Conservation (phyloP, 2,888 invertebrate genomes). For the Dynastes grantii region DNA sequence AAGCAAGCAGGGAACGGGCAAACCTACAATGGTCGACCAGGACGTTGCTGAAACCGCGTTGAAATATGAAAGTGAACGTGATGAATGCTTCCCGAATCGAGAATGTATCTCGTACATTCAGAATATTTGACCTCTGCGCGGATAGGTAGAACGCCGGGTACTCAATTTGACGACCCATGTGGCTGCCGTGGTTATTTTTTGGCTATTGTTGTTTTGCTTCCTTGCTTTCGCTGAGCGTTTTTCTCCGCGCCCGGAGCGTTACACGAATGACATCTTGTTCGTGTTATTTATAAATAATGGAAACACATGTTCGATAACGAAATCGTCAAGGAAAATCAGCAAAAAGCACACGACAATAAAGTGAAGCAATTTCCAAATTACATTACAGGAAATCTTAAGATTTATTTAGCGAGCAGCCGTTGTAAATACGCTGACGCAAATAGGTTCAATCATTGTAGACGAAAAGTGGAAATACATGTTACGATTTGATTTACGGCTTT, state of each 20-base stretch:
- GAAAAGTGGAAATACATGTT: too few species aligned
- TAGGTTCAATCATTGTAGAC: too few species aligned
- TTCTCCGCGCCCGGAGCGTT: background rate
- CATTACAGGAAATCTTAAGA: too few species aligned
- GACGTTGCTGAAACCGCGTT: conserved; percentile 38
- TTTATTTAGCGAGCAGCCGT: too few species aligned
- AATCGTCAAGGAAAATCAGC: background rate
- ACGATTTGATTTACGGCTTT: too few species aligned
- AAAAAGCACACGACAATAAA: too few species aligned
- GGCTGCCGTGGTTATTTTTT: conserved; percentile 13
- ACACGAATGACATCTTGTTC: conserved; percentile 14
- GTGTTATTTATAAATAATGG: conserved; percentile 13
- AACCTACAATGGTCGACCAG: conserved; percentile 19
- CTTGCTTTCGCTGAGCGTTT: background rate
- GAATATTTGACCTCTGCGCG: conserved; percentile 38
- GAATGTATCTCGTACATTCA: conserved; percentile 39
- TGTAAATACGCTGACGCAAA: too few species aligned
- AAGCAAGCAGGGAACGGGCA: background rate
- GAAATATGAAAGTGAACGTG: conserved; percentile 50
- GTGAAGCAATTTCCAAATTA: too few species aligned
- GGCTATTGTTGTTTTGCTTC: conserved; percentile 22
- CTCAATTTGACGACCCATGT: conserved; percentile 42
- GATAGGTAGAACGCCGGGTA: conserved; percentile 27
- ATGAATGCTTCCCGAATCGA: conserved; percentile 34
- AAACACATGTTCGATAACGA: background rate